These are phyloP conservation scores for Ivindomyrus marchei DNA, from an alignment of 2,113 vertebrate genomes.

Conservation along the genomic window DNA sequence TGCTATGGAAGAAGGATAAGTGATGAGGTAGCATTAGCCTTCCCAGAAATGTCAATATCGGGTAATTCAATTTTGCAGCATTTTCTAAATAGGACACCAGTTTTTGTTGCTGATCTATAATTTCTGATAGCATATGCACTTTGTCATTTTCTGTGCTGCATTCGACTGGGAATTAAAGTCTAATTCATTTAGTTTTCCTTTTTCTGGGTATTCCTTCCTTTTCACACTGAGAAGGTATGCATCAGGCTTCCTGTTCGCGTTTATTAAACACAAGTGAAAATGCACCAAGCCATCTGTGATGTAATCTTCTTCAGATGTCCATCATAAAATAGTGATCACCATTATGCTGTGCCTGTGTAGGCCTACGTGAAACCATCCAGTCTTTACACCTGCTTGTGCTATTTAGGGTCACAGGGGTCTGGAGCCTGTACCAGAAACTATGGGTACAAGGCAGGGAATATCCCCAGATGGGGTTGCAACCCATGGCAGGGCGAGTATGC, in stretches of 20 bases:
- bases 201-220: background rate
- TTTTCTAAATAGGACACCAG: conserved; percentile 6
- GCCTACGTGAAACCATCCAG: background rate
- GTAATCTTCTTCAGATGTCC: background rate
- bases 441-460: background rate
- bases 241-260: background rate
- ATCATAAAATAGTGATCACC: background rate
- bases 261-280: background rate
- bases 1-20: background rate
- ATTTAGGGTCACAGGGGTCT: background rate
- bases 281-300: conserved; percentile 2
- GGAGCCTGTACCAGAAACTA: background rate
- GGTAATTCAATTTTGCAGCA: conserved; percentile 19
- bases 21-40: background rate
- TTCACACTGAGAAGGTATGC: background rate
- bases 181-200: conserved; percentile 18
- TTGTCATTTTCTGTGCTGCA: background rate
- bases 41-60: conserved; percentile 8
- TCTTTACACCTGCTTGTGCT: background rate
- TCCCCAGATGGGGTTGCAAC: background rate
- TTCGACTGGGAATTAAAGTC: background rate
- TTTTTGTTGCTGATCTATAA: conserved; percentile 11
- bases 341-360: background rate
- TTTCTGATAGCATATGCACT: conserved; percentile 1
- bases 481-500: background rate